A percentile compares a stretch with the other conserved stretches of the same genome.
Evolutionary conservation across 2,888 invertebrate genomes (phyloP).

Genomic region (Clitarchus hookeri): DNA sequence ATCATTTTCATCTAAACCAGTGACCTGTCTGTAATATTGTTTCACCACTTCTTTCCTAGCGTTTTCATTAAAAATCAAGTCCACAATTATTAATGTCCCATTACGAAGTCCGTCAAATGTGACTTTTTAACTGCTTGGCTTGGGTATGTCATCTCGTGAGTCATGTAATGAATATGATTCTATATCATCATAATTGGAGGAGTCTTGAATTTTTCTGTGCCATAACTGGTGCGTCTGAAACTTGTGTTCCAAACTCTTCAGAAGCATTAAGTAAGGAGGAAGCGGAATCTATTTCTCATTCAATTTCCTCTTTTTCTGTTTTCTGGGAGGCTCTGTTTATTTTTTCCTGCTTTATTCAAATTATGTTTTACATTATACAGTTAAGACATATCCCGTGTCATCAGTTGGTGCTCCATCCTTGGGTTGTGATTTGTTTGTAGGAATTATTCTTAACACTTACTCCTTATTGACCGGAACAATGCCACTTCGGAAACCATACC

Average conservation of each 20-base stretch:
- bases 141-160: background rate
- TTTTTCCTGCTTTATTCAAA: background rate
- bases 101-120: background rate
- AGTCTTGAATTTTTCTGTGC: background rate
- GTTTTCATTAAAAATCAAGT: slow-evolving; percentile 1
- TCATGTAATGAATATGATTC: background rate
- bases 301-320: background rate
- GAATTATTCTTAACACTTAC: background rate
- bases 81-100: background rate
- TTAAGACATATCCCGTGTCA: background rate
- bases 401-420: background rate
- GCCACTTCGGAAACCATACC: background rate
- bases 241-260: background rate
- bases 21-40: slow-evolving; percentile 2
- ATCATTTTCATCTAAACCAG: background rate
- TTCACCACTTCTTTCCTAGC: background rate
- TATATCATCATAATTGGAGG: background rate
- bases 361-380: background rate
- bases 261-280: background rate
- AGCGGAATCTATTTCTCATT: background rate
- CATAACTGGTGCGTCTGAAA: background rate
- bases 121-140: background rate
- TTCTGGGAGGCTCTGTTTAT: background rate
- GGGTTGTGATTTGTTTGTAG: background rate
- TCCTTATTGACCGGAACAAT: background rate